These are phyloP conservation scores for Lypha dubia DNA, from an alignment of 2,888 invertebrate genomes.

Conservation along the genomic window DNA sequence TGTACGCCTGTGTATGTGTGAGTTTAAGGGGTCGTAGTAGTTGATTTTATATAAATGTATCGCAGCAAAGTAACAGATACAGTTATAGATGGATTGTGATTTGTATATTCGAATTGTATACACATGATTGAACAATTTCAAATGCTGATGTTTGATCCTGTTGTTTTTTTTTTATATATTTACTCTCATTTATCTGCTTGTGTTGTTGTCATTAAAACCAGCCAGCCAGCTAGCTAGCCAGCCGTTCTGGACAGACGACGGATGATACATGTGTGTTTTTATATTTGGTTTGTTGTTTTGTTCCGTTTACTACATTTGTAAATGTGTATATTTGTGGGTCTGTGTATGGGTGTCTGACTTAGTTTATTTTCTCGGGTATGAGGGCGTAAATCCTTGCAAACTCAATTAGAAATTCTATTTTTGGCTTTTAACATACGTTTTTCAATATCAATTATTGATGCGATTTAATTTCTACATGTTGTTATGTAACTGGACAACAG, in stretches of 20 bases:
- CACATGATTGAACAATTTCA: slow-evolving; percentile 66
- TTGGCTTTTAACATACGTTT: slow-evolving; percentile 81
- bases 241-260: slow-evolving; percentile 6
- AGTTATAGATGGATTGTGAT: slow-evolving; percentile 56
- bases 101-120: slow-evolving; percentile 50
- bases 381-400: slow-evolving; percentile 79
- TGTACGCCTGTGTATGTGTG: neutral
- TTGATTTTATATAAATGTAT: slow-evolving; percentile 32
- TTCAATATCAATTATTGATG: slow-evolving; percentile 81
- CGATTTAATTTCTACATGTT: slow-evolving; percentile 53
- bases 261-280: slow-evolving; percentile 8
- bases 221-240: slow-evolving; percentile 31
- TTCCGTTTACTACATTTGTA: neutral
- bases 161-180: slow-evolving; percentile 50
- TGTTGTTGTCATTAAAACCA: slow-evolving; percentile 45
- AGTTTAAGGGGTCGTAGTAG: slow-evolving; percentile 20
- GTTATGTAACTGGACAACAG: slow-evolving; percentile 3
- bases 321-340: neutral
- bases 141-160: slow-evolving; percentile 48
- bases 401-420: slow-evolving; percentile 82
- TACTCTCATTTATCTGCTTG: slow-evolving; percentile 65
- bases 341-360: neutral
- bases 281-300: slow-evolving; percentile 9
- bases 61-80: slow-evolving; percentile 52
- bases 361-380: slow-evolving; percentile 53